Evolutionary conservation across 2,797 vertebrate species (phyloP).

Genomic region (Rhodeus uyekii): DNA sequence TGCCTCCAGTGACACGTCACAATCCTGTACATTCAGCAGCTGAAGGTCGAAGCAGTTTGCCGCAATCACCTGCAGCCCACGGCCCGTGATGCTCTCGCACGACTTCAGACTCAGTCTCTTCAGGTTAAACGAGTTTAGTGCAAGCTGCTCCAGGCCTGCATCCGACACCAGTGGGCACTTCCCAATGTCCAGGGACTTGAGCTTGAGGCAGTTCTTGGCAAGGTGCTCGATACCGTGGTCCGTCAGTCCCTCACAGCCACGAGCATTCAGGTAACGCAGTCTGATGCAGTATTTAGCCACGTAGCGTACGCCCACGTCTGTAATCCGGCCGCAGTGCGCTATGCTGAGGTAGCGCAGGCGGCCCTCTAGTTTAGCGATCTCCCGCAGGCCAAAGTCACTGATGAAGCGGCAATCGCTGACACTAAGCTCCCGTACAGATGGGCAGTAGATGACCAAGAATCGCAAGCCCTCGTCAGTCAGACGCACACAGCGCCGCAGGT

Average conservation of each 20-base stretch:
- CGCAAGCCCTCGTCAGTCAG: slow-evolving; percentile 87
- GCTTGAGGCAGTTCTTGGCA: slow-evolving; percentile 88
- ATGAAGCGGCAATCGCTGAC: slow-evolving; percentile 88
- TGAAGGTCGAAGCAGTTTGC: slow-evolving; percentile 90
- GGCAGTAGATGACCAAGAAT: slow-evolving; percentile 87
- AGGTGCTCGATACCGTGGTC: slow-evolving; percentile 89
- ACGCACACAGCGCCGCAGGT: slow-evolving; percentile 85
- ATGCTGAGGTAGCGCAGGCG: slow-evolving; percentile 87
- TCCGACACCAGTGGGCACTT: slow-evolving; percentile 89
- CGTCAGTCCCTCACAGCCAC: slow-evolving; percentile 89
- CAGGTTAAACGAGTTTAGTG: slow-evolving; percentile 88
- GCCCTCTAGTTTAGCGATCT: slow-evolving; percentile 86
- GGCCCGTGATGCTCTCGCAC: slow-evolving; percentile 87
- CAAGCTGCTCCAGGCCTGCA: slow-evolving; percentile 84
- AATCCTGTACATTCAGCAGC: slow-evolving; percentile 89
- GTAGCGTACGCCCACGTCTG: slow-evolving; percentile 86
- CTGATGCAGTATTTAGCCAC: slow-evolving; percentile 87
- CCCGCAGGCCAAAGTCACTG: slow-evolving; percentile 87
- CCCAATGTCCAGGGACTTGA: slow-evolving; percentile 89
- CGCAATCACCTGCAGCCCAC: slow-evolving; percentile 86
- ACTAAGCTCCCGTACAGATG: slow-evolving; percentile 82
- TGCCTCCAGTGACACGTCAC: slow-evolving; percentile 85
- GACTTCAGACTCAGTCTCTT: slow-evolving; percentile 89
- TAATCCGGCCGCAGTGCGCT: slow-evolving; percentile 86
- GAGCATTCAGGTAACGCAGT: slow-evolving; percentile 87